Evolutionary conservation across 2,797 vertebrate species (phyloP), one percentile per base, ranked within the genome.

Genomic region (Hypotaenidia philippensis): DNA sequence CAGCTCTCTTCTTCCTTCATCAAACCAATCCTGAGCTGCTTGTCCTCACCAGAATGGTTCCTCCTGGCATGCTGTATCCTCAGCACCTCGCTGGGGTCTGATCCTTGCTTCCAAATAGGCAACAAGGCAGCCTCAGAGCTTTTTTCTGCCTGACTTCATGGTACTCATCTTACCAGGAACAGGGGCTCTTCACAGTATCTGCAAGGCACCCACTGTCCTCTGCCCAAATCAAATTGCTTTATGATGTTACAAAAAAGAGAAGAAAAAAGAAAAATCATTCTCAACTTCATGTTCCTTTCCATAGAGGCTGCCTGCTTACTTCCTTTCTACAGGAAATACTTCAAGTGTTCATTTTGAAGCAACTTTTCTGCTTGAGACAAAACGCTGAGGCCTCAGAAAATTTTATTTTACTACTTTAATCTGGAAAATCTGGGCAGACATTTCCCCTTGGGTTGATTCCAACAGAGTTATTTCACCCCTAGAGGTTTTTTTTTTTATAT

Each of bases 381-480:
- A 96, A 83, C 64, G 89, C 95, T 92, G 93, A 95, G 82, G 87
- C 83, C 87, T 80, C 64, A 17, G 72, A 77, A 95, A 92, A 77
- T 78, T 32, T 81, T 55, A 78, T 55, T 90, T 78, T 96, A 96
- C 85, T 70, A 68, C 93, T 95, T 95, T 91, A 87, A 94, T 96
- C 84, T 89, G 34, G 81, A 80, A 94, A 83, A 87, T 52, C 82
- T 71, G 71, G 82, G 87, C 87, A 93, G 93, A 87, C 79, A 13
- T 77, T 91, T 92, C 76, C 93, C 89, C 89, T 83, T 77, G 89
- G 89, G 91, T 56, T 92, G 64, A 26, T n/a, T 71, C 9, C 3
- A 83, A 83, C 3, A 5, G 79, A 83, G 70, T 57, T 87, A 71
- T 56, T 93, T 80, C 64, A 17, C 49, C 31, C 78, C 55, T 70